Evolutionary conservation across 2,888 invertebrate genomes (phyloP).

Genomic region (Meteorus cinctellus): DNA sequence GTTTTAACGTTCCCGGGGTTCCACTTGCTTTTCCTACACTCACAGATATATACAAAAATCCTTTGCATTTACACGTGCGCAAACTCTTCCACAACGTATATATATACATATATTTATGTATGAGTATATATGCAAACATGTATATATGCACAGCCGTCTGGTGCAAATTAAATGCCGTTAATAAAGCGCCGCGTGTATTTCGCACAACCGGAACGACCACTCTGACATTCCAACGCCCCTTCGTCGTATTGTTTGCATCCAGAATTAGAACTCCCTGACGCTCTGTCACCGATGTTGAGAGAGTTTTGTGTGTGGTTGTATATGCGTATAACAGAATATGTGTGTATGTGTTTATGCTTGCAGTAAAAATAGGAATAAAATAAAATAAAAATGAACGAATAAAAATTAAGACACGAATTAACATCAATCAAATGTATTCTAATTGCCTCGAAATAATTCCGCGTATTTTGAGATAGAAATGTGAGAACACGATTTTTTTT

Average conservation of each 20-base stretch:
- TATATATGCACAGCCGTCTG: slow-evolving; percentile 43
- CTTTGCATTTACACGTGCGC: not conserved
- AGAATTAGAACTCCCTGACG: slow-evolving; percentile 18
- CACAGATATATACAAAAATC: not conserved
- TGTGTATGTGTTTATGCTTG: not conserved
- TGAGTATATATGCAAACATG: slow-evolving; percentile 42
- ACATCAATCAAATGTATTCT: too few species aligned
- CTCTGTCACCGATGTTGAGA: not conserved
- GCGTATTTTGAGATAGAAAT: too few species aligned
- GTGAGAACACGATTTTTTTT: too few species aligned
- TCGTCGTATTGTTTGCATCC: slow-evolving; percentile 32
- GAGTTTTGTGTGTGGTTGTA: too few species aligned
- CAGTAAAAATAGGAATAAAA: not conserved
- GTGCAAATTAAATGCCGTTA: slow-evolving; percentile 67
- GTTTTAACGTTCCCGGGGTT: not conserved
- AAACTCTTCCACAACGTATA: not conserved
- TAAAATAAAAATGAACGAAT: not conserved
- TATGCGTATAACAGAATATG: too few species aligned
- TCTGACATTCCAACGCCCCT: slow-evolving; percentile 33
- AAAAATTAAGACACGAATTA: too few species aligned
- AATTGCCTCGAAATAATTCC: too few species aligned
- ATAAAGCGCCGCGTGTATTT: slow-evolving; percentile 62
- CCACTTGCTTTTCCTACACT: not conserved
- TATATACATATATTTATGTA: slow-evolving; percentile 26
- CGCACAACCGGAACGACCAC: slow-evolving; percentile 38